phyloP scores from a whole-genome alignment of 2,797 vertebrate genomes.

The Myripristis murdjan region DNA sequence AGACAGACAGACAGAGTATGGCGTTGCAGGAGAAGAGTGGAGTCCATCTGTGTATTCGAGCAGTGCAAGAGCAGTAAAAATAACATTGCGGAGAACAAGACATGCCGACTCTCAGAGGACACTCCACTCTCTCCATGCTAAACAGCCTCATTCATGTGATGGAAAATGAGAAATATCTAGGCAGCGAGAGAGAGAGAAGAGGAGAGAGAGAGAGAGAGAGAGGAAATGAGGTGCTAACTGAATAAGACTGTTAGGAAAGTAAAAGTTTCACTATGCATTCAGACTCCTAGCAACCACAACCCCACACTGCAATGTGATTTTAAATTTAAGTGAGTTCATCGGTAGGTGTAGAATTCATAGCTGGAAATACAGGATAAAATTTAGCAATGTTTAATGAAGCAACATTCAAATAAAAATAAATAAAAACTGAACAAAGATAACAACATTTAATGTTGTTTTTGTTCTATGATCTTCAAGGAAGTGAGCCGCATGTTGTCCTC shows the following conservation, averaged over 20 bases:
- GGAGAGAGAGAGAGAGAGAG: conserved; percentile 14
- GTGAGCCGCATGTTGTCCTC: not conserved
- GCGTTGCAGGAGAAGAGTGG: conserved; percentile 39
- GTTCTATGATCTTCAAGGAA: no score
- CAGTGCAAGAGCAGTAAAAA: conserved; percentile 69
- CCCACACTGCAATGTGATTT: conserved; percentile 19
- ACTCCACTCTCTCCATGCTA: conserved; percentile 51
- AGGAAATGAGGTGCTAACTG: conserved; percentile 22
- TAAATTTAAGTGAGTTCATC: not conserved
- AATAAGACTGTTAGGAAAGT: conserved; percentile 25
- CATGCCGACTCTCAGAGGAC: conserved; percentile 58
- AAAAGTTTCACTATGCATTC: conserved; percentile 38
- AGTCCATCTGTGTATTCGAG: conserved; percentile 67
- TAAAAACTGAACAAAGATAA: no score
- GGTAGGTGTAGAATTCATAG: not conserved
- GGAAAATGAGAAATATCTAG: conserved; percentile 57
- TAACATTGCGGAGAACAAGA: conserved; percentile 65
- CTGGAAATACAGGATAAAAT: no score
- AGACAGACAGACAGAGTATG: conserved; percentile 12
- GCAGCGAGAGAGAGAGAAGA: conserved; percentile 34
- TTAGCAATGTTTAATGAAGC: no score
- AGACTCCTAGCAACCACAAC: conserved; percentile 5
- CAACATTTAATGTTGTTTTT: no score
- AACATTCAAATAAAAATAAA: no score
- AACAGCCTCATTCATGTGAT: conserved; percentile 64